Conservation (phyloP, 2,888 invertebrate genomes). For the Chelonus formosanus region DNA sequence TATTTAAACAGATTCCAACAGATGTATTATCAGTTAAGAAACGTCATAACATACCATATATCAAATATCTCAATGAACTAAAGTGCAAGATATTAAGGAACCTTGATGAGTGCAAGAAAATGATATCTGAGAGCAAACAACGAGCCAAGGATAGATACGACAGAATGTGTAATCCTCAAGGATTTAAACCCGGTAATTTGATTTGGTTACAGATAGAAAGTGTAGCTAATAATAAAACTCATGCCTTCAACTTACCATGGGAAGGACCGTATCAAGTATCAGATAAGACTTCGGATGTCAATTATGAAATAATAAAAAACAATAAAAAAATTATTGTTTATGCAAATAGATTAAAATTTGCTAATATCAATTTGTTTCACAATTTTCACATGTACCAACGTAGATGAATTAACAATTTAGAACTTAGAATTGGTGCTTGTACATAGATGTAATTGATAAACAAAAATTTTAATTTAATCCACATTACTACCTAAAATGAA, state of each 20-base stretch:
- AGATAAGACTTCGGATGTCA: conserved; percentile 22
- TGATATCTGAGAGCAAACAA: too few relatives aligned
- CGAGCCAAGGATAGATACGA: conserved; percentile 24
- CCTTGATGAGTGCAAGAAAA: too few relatives aligned
- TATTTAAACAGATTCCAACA: conserved; percentile 15
- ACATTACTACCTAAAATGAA: too few relatives aligned
- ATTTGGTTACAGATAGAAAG: conserved; percentile 27
- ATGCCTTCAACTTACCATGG: conserved; percentile 24
- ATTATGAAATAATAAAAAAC: conserved; percentile 26
- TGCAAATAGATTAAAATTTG: conserved; percentile 30
- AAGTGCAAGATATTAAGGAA: too few relatives aligned
- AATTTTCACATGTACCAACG: too few relatives aligned
- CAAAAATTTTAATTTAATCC: too few relatives aligned
- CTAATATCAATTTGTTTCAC: conserved; percentile 33
- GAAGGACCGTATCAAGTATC: conserved; percentile 25
- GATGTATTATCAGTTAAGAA: conserved; percentile 23
- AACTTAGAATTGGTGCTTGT: too few relatives aligned
- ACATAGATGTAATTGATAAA: too few relatives aligned
- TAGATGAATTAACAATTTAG: too few relatives aligned
- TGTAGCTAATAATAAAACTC: conserved; percentile 22
- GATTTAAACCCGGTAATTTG: conserved; percentile 17
- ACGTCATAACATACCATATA: too few relatives aligned
- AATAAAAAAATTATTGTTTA: conserved; percentile 24
- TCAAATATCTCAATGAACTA: too few relatives aligned
- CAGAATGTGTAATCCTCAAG: conserved; percentile 15